Evolutionary conservation across 2,888 invertebrate species (phyloP).

Genomic region (Cheilosia soror): DNA sequence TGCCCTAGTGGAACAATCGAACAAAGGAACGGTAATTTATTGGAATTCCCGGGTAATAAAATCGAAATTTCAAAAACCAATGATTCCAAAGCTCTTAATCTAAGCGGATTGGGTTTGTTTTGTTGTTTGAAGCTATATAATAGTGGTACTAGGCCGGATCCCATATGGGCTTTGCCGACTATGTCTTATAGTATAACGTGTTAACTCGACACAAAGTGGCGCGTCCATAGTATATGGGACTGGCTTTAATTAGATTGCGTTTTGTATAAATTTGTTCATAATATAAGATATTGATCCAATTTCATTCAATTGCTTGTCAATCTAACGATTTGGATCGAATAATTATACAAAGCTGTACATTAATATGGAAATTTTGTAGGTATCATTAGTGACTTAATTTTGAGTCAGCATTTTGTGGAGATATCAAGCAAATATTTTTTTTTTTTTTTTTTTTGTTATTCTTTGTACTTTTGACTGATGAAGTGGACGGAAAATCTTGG

Average conservation of each 20-base stretch:
- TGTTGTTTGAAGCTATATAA: neutral
- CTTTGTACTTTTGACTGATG: too few relatives aligned
- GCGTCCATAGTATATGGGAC: constrained; percentile 38
- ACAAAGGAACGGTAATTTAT: constrained; percentile 64
- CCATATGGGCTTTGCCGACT: constrained; percentile 22
- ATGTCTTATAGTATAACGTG: too few relatives aligned
- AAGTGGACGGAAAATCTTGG: too few relatives aligned
- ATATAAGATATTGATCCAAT: constrained; percentile 34
- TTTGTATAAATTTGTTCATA: constrained; percentile 64
- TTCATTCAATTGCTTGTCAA: constrained; percentile 49
- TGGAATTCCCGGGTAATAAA: constrained; percentile 66
- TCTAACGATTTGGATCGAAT: constrained; percentile 40
- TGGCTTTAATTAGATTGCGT: constrained; percentile 64
- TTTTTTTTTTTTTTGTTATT: constrained; percentile 45
- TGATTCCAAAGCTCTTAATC: constrained; percentile 64
- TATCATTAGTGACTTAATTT: constrained; percentile 59
- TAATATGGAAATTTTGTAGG: constrained; percentile 63
- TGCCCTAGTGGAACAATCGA: constrained; percentile 56
- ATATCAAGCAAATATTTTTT: constrained; percentile 42
- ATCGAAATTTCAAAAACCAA: constrained; percentile 65
- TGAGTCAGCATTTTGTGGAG: constrained; percentile 18
- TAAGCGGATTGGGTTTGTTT: constrained; percentile 51
- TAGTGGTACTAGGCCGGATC: neutral
- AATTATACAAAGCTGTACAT: constrained; percentile 65
- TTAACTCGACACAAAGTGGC: too few relatives aligned